phyloP scores from a whole-genome alignment of 2,797 vertebrate genomes.

The Carcharodon carcharias region DNA sequence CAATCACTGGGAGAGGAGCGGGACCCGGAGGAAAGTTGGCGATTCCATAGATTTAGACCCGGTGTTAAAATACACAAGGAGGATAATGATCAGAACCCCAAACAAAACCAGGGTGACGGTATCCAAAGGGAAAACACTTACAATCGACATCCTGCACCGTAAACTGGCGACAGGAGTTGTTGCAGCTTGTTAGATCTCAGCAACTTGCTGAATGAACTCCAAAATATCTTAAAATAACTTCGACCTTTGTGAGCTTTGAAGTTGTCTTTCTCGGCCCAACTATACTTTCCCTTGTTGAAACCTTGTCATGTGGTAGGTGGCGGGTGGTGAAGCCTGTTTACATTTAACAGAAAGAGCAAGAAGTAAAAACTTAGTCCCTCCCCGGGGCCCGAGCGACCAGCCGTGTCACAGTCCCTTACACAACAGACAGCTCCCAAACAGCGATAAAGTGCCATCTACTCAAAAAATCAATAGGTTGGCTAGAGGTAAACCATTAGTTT shows the following conservation, averaged over 20 bases:
- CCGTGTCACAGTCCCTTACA: no score
- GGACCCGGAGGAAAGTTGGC: neutral
- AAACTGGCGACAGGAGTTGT: neutral
- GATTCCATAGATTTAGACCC: neutral
- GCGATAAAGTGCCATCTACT: no score
- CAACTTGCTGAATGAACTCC: neutral
- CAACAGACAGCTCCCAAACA: no score
- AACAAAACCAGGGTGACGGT: constrained; percentile 33
- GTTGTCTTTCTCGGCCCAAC: neutral
- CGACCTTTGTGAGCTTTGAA: neutral
- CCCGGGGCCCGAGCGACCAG: no score
- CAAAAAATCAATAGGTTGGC: no score
- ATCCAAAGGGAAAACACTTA: neutral
- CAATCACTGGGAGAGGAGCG: neutral
- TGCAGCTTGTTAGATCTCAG: neutral
- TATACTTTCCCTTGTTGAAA: neutral
- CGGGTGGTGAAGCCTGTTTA: no score
- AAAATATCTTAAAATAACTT: neutral
- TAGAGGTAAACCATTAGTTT: no score
- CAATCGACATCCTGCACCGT: neutral
- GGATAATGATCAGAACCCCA: constrained; percentile 39
- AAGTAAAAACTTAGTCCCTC: no score
- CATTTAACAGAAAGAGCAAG: no score
- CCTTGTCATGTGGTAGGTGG: no score
- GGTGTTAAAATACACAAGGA: neutral